These are phyloP conservation scores for Lota lota DNA, from an alignment of 2,113 vertebrate species.

Conservation along the genomic window DNA sequence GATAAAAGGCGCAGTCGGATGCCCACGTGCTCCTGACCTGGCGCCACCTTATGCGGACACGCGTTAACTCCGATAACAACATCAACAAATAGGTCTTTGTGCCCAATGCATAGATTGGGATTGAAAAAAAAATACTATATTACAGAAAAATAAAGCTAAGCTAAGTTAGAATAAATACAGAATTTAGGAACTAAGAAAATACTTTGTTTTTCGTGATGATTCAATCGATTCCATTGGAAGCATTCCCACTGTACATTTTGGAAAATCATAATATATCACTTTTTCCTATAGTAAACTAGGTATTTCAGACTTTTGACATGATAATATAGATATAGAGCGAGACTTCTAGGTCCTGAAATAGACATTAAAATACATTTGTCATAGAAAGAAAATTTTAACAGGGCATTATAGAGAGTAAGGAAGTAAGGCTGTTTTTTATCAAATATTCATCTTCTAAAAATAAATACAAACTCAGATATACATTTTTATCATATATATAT, in stretches of 20 bases:
- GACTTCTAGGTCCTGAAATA: conserved; percentile 47
- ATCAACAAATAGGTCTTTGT: conserved; percentile 12
- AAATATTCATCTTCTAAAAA: conserved; percentile 78
- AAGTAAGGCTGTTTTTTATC: conserved; percentile 69
- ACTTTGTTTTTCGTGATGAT: conserved; percentile 43
- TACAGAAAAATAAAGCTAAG: conserved; percentile 38
- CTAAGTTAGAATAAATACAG: conserved; percentile 60
- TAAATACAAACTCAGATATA: conserved; percentile 72
- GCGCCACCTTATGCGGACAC: no score
- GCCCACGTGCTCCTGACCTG: no score
- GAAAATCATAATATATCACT: conserved; percentile 44
- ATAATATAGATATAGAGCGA: conserved; percentile 63
- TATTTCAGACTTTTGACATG: conserved; percentile 44
- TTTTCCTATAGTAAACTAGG: conserved; percentile 43
- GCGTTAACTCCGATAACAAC: no score
- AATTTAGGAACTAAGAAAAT: conserved; percentile 64
- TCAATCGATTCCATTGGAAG: conserved; percentile 52
- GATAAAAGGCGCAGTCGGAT: no score
- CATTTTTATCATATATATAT: conserved; percentile 54
- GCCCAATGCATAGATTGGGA: conserved; percentile 42
- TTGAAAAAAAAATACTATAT: neutral
- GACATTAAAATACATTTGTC: conserved; percentile 54
- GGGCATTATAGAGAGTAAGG: conserved; percentile 78
- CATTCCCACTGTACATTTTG: conserved; percentile 51
- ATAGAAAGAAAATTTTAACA: conserved; percentile 40